Evolutionary conservation across 2,113 vertebrate genomes (phyloP), one percentile per base, ranked within the genome.

Genomic region (Pseudonaja textilis): DNA sequence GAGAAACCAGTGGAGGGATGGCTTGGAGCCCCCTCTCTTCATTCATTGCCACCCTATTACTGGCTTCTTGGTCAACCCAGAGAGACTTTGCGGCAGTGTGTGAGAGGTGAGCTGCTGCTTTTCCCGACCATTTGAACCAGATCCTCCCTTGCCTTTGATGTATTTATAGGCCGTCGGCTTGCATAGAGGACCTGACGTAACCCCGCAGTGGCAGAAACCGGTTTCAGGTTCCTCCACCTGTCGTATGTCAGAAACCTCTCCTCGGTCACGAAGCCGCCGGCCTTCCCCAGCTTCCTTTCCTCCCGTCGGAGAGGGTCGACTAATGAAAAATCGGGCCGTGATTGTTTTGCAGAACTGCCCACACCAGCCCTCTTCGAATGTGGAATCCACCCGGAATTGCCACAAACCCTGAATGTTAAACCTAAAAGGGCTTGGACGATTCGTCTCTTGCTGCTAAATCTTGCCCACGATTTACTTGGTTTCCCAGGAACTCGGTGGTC

Each of bases 141-240:
- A 95, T 91, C 93, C 88, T 74, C 8, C 6, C 8, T 29, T 88
- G 69, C 88, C 95, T 93, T 34, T 85, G 88, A 94, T 91, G 0
- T 98, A 97, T 98, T 98, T 97, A 96, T 98, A 97, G 97, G 90
- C 85, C 74, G 95, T 91, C 57, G 64, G 89, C 95, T 95, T 57
- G 93, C 88, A 50, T n/a, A 29, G 93, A 29, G 93, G 57, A 26
- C 85, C 95, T 96, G 94, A 97, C 89, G 26, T 94, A 96, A 96
- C 88, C 97, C 96, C 96, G 69, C 20, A 93, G 47, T 55, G 47
- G 92, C 87, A 85, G 93, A 91, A 92, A 91, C 45, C 20, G 39
- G 97, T 91, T 94, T 98, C 95, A 0, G 42, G 91, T 98, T 97
- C 95, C 97, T 94, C 5, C 86, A 90, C 88, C 93, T 92, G 94